A percentile compares a stretch with the other conserved stretches of the same genome.
phyloP scores from a whole-genome alignment of 1,140 invertebrate species.

The Drosophila mauritiana region DNA sequence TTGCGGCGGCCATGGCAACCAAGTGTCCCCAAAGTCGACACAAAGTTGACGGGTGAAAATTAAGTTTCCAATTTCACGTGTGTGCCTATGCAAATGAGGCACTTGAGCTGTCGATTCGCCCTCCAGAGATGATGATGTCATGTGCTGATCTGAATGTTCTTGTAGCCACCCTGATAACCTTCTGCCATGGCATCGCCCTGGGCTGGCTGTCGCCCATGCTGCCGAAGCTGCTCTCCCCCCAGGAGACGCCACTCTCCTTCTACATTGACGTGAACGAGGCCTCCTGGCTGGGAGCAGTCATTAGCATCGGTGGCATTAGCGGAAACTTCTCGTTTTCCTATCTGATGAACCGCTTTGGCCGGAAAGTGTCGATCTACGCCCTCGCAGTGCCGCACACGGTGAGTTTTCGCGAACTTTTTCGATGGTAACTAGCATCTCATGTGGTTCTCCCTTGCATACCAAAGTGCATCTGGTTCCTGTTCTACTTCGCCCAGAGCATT shows the following conservation, averaged over 20 bases:
- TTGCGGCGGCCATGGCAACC: neutral
- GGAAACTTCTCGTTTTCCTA: constrained; percentile 80
- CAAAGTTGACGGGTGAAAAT: constrained; percentile 29
- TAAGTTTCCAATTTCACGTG: constrained; percentile 15
- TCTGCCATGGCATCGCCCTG: constrained; percentile 85
- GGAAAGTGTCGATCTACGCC: constrained; percentile 66
- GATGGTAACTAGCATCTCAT: neutral
- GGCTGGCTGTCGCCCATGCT: constrained; percentile 85
- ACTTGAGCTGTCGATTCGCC: constrained; percentile 35
- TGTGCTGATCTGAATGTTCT: constrained; percentile 20
- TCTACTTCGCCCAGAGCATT: constrained; percentile 71
- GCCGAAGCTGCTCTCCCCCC: constrained; percentile 70
- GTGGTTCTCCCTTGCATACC: neutral
- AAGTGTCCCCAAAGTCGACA: constrained; percentile 12
- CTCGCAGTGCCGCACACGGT: constrained; percentile 77
- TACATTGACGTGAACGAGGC: constrained; percentile 65
- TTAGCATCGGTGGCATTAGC: constrained; percentile 72
- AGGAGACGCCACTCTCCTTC: constrained; percentile 69
- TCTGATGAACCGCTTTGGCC: constrained; percentile 82
- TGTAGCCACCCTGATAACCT: constrained; percentile 84
- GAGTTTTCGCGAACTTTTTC: constrained; percentile 19
- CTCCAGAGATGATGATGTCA: constrained; percentile 17
- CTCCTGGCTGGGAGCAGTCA: constrained; percentile 78
- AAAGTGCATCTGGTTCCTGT: constrained; percentile 71
- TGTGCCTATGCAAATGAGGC: constrained; percentile 37